These are phyloP conservation scores for Propithecus perrieri DNA, from an alignment of 2,797 vertebrate genomes.

Conservation along the genomic window DNA sequence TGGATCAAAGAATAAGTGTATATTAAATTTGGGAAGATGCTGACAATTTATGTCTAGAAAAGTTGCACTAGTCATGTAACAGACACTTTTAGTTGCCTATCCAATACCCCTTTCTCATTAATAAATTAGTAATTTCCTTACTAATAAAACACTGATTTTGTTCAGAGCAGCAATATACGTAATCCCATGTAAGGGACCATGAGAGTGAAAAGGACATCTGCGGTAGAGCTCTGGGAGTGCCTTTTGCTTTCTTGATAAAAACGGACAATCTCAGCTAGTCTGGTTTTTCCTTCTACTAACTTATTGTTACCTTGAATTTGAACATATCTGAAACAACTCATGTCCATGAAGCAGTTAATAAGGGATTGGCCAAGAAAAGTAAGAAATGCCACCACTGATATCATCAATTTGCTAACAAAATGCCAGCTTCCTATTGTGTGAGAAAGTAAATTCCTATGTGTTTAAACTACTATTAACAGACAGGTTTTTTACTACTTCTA, in stretches of 20 bases:
- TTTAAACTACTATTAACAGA: not conserved
- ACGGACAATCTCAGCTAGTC: not conserved
- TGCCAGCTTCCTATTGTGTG: not conserved
- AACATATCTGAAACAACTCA: conserved; percentile 20
- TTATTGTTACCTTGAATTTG: conserved; percentile 21
- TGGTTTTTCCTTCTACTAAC: not conserved
- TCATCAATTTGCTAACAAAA: not conserved
- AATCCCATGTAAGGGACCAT: not conserved
- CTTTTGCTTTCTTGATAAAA: conserved; percentile 38
- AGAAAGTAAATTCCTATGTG: not conserved
- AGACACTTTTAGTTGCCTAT: not conserved
- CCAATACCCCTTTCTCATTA: not conserved
- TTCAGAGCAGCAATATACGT: not conserved
- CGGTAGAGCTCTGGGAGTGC: not conserved
- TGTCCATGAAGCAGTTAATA: not conserved
- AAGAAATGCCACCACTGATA: not conserved
- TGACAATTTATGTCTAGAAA: not conserved
- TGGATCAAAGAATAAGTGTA: not conserved
- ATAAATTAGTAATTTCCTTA: not conserved
- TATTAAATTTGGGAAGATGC: not conserved
- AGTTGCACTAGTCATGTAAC: not conserved
- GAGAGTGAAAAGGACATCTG: not conserved
- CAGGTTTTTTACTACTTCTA: not conserved
- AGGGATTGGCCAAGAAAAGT: not conserved
- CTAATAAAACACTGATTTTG: not conserved